Evolutionary conservation across 2,888 invertebrate species (phyloP).

Genomic region (Drymonia ruficornis): DNA sequence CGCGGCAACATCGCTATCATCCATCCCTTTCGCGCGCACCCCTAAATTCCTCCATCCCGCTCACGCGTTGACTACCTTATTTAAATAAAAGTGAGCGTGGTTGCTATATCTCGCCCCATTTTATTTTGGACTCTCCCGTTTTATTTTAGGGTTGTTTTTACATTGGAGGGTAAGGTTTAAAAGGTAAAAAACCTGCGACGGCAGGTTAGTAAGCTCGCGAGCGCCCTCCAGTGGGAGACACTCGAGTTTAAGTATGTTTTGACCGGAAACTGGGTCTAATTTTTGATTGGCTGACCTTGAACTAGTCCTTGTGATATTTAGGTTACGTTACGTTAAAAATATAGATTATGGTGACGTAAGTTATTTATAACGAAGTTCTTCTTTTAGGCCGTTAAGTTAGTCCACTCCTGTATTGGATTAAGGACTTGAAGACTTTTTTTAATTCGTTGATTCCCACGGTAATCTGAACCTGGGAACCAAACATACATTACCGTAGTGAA

Average conservation of each 20-base stretch:
- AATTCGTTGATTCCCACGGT: no score
- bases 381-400: no score
- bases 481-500: no score
- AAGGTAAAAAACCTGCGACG: constrained; percentile 65
- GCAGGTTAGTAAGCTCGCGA: constrained; percentile 64
- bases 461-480: no score
- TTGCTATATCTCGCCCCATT: constrained; percentile 44
- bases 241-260: constrained; percentile 68
- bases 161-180: constrained; percentile 37
- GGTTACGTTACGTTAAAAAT: constrained; percentile 10
- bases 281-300: constrained; percentile 60
- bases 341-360: neutral
- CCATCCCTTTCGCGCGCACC: constrained; percentile 62
- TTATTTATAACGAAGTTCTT: neutral
- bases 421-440: no score
- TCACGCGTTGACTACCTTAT: constrained; percentile 79
- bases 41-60: constrained; percentile 56
- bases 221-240: constrained; percentile 64
- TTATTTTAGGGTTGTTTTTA: constrained; percentile 46
- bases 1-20: constrained; percentile 70
- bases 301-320: constrained; percentile 26
- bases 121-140: constrained; percentile 53
- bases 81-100: constrained; percentile 79
- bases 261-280: constrained; percentile 70
- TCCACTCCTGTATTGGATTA: no score